These are phyloP conservation scores for Crenichthys baileyi DNA, from an alignment of 2,797 vertebrate species.

Conservation along the genomic window DNA sequence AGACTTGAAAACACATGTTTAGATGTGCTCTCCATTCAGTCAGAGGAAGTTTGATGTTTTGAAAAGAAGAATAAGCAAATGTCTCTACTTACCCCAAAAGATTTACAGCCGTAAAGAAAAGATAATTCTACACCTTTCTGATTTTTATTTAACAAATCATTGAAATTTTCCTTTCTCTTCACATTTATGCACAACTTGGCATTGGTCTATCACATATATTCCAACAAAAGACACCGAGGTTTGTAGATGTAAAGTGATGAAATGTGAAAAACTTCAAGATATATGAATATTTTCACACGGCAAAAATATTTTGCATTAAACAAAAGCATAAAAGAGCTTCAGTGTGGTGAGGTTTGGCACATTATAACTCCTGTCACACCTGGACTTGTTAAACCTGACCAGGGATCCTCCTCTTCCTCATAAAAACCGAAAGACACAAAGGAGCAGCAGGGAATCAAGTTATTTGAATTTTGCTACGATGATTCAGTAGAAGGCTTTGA, in stretches of 20 bases:
- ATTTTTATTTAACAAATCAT: neutral
- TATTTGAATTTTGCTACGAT: constrained; percentile 33
- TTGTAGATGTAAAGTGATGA: neutral
- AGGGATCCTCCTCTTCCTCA: constrained; percentile 30
- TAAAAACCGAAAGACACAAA: constrained; percentile 27
- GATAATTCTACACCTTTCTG: neutral
- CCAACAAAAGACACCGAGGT: neutral
- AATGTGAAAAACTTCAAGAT: neutral
- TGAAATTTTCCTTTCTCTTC: constrained; percentile 10
- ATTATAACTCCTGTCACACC: constrained; percentile 45
- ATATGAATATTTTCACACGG: neutral
- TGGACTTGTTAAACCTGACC: constrained; percentile 48
- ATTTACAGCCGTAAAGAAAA: neutral
- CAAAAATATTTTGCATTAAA: constrained; percentile 9
- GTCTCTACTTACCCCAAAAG: neutral
- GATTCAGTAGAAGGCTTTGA: constrained; percentile 41
- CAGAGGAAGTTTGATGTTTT: neutral
- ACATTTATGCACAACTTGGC: neutral
- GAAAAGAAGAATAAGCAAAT: neutral
- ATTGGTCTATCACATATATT: neutral
- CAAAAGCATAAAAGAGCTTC: constrained; percentile 24
- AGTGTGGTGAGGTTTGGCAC: constrained; percentile 26
- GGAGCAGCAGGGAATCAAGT: constrained; percentile 1
- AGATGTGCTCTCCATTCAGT: neutral
- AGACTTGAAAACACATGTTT: neutral